These are phyloP conservation scores for Lamprologus tigripictilis DNA, from an alignment of 2,113 vertebrate genomes.

Conservation along the genomic window DNA sequence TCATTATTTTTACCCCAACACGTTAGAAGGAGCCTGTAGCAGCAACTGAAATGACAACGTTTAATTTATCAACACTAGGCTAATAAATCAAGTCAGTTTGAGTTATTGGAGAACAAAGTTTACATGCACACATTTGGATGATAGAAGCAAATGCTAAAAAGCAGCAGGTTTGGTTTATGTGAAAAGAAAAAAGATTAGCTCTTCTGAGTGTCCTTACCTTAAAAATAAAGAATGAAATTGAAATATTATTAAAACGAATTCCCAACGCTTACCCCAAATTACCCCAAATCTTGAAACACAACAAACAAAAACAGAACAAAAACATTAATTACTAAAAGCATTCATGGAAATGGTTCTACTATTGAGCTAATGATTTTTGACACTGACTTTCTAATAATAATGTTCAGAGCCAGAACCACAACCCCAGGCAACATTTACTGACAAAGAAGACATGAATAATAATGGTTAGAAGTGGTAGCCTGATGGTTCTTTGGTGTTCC, in stretches of 20 bases:
- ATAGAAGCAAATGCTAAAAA: neutral
- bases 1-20: neutral
- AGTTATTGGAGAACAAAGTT: neutral
- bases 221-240: neutral
- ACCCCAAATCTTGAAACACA: neutral
- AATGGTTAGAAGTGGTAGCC: no score
- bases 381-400: neutral
- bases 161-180: neutral
- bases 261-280: rapidly evolving
- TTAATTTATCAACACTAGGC: neutral
- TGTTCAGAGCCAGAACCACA: neutral
- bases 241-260: neutral
- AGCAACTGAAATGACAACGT: neutral
- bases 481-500: neutral
- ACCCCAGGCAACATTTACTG: neutral
- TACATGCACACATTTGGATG: neutral
- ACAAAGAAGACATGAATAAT: neutral
- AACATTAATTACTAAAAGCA: neutral
- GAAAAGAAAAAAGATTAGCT: neutral
- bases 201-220: neutral
- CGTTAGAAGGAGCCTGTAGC: neutral
- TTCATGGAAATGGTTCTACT: neutral
- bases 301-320: neutral
- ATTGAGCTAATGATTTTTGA: neutral
- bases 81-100: neutral